Percentiles rank a stretch among this genome's conserved stretches.
phyloP scores from a whole-genome alignment of 2,113 vertebrate genomes.

The Thryonomys swinderianus region DNA sequence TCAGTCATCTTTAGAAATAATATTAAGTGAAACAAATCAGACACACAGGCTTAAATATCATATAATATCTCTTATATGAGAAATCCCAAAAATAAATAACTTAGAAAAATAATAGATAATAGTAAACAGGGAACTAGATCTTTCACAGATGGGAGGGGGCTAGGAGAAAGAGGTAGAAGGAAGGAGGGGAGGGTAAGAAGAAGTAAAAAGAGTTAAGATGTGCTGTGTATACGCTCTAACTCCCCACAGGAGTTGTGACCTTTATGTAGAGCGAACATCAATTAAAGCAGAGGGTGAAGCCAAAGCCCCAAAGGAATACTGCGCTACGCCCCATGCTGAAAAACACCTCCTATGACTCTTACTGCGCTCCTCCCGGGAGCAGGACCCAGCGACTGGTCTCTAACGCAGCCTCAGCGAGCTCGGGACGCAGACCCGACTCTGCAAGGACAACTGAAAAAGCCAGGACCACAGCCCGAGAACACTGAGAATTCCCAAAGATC shows the following conservation, averaged over 20 bases:
- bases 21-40: background rate
- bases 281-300: background rate
- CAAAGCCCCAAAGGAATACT: background rate
- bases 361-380: background rate
- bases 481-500: background rate
- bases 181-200: no score
- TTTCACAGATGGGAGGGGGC: background rate
- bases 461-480: background rate
- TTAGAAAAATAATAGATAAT: background rate
- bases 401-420: background rate
- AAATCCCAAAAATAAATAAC: background rate
- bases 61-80: background rate
- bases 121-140: background rate
- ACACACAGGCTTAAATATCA: background rate
- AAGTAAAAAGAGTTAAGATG: background rate
- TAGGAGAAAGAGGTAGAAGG: background rate
- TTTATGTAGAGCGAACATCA: background rate
- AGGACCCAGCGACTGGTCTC: background rate
- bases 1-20: background rate
- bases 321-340: background rate
- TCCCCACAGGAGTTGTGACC: background rate
- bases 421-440: background rate
- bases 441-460: background rate
- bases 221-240: background rate
- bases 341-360: background rate